phyloP scores from a whole-genome alignment of 2,888 invertebrate genomes.

The Spialia ferax region DNA sequence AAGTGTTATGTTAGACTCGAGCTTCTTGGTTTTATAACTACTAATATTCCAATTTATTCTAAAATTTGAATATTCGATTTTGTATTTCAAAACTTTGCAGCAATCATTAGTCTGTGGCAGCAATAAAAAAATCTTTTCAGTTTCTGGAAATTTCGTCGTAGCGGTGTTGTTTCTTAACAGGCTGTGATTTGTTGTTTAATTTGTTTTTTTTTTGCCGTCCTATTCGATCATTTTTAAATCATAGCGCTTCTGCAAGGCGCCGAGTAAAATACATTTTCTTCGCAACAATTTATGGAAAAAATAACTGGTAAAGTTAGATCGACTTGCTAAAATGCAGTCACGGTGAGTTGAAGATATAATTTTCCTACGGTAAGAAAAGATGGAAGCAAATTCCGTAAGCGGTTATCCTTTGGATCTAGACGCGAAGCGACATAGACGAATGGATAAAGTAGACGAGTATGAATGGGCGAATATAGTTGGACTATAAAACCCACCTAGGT shows the following conservation, averaged over 20 bases:
- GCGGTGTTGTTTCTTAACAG: background rate
- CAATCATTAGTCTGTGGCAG: too few species aligned
- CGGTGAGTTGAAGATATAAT: constrained; percentile 3
- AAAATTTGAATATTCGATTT: constrained; percentile 5
- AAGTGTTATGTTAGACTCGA: background rate
- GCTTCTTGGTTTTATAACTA: background rate
- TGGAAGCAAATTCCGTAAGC: background rate
- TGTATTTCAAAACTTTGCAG: constrained; percentile 2
- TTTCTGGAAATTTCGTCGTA: background rate
- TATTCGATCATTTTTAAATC: too few species aligned
- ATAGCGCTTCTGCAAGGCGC: background rate
- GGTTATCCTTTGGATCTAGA: constrained; percentile 17
- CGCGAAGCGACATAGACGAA: constrained; percentile 11
- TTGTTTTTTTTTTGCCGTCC: background rate
- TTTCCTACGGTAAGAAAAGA: constrained; percentile 11
- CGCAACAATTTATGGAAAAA: background rate
- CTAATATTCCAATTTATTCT: background rate
- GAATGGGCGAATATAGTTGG: background rate
- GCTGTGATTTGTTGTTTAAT: background rate
- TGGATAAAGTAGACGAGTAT: constrained; percentile 9
- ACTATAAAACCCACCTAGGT: too few species aligned
- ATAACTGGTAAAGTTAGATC: constrained; percentile 2
- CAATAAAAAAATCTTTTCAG: constrained; percentile 8
- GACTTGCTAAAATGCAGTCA: constrained; percentile 16
- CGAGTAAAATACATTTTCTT: background rate